Conservation (phyloP, 2,797 vertebrate genomes). For the Onychomys leucogaster region DNA sequence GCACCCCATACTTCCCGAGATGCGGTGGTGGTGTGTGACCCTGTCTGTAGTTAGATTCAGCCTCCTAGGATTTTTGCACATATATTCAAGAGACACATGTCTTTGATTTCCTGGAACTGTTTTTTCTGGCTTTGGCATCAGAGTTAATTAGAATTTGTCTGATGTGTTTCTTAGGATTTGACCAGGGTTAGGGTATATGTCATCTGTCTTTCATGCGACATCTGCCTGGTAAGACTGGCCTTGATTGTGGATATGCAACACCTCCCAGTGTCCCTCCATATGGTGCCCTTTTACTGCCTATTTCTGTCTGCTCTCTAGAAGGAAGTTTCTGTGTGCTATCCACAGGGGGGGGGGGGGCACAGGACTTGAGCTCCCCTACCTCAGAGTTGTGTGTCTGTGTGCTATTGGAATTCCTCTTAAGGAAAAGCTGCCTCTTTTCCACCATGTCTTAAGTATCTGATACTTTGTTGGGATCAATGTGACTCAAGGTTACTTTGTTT, state of each 20-base stretch:
- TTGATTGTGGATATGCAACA: rapidly evolving
- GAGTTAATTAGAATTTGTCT: neutral
- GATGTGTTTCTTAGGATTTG: neutral
- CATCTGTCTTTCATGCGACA: too few species aligned
- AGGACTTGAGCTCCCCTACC: neutral
- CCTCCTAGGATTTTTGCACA: neutral
- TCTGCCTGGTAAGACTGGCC: neutral
- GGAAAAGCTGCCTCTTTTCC: neutral
- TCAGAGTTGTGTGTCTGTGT: neutral
- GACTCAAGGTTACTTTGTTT: neutral
- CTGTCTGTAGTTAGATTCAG: too few species aligned
- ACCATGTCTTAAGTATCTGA: neutral
- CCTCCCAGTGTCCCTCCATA: neutral
- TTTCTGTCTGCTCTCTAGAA: neutral
- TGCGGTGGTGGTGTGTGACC: rapidly evolving
- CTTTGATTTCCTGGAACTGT: neutral
- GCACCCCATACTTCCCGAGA: neutral
- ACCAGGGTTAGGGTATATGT: neutral
- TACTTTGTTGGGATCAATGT: neutral
- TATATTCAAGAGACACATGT: neutral
- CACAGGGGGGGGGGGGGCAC: neutral
- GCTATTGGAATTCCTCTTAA: neutral
- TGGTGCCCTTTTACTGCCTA: neutral
- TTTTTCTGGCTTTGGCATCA: neutral
- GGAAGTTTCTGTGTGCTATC: neutral